Evolutionary conservation across 2,888 invertebrate genomes (phyloP), one percentile per base, ranked within the genome.

Genomic region (Calephelis perditalis): DNA sequence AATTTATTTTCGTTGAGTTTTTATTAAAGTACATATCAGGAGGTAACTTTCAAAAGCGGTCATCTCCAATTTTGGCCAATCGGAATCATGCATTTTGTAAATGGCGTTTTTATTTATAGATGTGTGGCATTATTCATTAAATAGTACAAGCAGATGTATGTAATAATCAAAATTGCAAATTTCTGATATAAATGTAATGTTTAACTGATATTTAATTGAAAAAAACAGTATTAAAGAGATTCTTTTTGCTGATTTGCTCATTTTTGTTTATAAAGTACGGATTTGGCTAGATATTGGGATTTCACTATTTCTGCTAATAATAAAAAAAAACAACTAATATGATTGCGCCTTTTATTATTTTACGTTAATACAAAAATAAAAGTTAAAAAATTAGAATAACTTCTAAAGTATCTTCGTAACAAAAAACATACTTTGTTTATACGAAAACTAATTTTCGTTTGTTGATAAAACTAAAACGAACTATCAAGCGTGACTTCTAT

Each of bases 231-330:
- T n/a, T 46, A 46, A 46, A 46, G n/a, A 46, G 12, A n/a, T 46
- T 12, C 46, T 12, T 46, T 46, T 46, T 46, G 46, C 46, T 11
- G 46, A 46, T 46, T 46, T 46, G 46, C 12, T 46, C 46, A 46
- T n/a, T 46, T 46, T 46, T 46, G 46, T 46, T 46, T 46, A 46
- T 46, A 46, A 46, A 46, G 46, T 46, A 46, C 46, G 46, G 46
- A 46, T 46, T 46, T 46, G 46, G 46, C n/a, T 46, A 46, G 46
- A 46, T 46, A 1, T 46, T 46, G 46, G 46, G 46, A 46, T 46
- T 46, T 46, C 12, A 46, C 46, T 46, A 46, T 46, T 46, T 46
- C n/a, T 46, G 4, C 46, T 12, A 46, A n/a, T 46, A 46, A 46
- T 46, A 46, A 46, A 46, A 15, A n/a, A 46, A 46, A 46, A 15